Percentiles rank a stretch among this genome's conserved stretches.
These are phyloP conservation scores for Herminia tarsipennalis DNA, from an alignment of 2,888 invertebrate species.

Conservation along the genomic window DNA sequence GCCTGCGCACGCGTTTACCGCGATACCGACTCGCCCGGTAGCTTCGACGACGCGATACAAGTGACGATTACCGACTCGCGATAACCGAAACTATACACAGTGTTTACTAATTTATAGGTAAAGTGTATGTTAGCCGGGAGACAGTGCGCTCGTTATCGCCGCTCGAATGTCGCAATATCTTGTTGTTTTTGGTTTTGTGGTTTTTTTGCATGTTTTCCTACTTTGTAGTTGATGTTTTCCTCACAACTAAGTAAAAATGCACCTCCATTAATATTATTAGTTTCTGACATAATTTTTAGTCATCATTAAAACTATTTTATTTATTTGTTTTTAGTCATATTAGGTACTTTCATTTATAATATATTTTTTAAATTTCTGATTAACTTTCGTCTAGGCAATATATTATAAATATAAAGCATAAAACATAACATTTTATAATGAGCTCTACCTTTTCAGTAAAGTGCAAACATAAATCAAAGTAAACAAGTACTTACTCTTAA, in stretches of 20 bases:
- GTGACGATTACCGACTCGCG: conserved; percentile 45
- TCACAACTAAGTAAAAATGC: conserved; percentile 13
- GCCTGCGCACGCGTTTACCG: conserved; percentile 66
- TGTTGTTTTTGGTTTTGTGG: conserved; percentile 37
- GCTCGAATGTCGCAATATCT: conserved; percentile 49
- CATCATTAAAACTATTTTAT: too few relatives aligned
- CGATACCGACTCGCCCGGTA: conserved; percentile 34
- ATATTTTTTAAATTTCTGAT: too few relatives aligned
- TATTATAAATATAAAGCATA: too few relatives aligned
- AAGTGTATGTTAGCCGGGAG: conserved; percentile 41
- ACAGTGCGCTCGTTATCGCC: conserved; percentile 42
- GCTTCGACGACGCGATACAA: conserved; percentile 39
- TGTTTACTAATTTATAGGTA: conserved; percentile 56
- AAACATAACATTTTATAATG: too few relatives aligned
- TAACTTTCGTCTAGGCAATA: too few relatives aligned
- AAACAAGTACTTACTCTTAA: too few relatives aligned
- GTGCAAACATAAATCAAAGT: too few relatives aligned
- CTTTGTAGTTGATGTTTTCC: conserved; percentile 23
- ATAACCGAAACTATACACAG: conserved; percentile 45
- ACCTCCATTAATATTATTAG: conserved; percentile 4
- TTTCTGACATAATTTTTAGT: too few relatives aligned
- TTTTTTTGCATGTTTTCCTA: conserved; percentile 27
- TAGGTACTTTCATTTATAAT: too few relatives aligned
- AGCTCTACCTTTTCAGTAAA: too few relatives aligned
- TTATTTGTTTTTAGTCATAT: too few relatives aligned